These are phyloP conservation scores for Cichlasoma orientale DNA, from an alignment of 2,797 vertebrate genomes.

Conservation along the genomic window DNA sequence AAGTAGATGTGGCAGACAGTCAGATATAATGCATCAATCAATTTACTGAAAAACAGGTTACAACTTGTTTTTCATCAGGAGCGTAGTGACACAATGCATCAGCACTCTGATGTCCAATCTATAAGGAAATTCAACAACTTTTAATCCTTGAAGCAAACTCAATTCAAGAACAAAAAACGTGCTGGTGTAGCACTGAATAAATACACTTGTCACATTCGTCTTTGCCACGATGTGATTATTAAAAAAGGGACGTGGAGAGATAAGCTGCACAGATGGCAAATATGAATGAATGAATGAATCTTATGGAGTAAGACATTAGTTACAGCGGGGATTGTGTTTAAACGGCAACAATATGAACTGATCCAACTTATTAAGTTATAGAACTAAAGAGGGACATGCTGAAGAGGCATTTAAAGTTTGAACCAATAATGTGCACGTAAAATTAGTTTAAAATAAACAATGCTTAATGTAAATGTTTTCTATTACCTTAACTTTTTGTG, in stretches of 20 bases:
- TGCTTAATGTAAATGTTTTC: background rate
- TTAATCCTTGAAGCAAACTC: conserved; percentile 10
- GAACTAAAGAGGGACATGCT: conserved; percentile 4
- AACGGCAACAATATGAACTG: conserved; percentile 15
- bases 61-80: conserved; percentile 7
- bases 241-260: conserved; percentile 16
- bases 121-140: conserved; percentile 17
- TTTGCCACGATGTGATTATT: conserved; percentile 8
- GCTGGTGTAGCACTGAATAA: conserved; percentile 19
- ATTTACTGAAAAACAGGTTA: background rate
- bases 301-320: background rate
- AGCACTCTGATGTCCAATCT: conserved; percentile 21
- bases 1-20: background rate
- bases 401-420: background rate
- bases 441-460: background rate
- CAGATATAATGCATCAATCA: conserved; percentile 10
- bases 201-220: conserved; percentile 16
- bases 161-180: conserved; percentile 1
- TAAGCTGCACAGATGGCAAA: conserved; percentile 28
- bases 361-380: conserved; percentile 27
- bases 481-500: background rate
- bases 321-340: background rate
- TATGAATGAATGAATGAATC: background rate
- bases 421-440: background rate
- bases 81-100: background rate